Conservation (phyloP, 2,113 vertebrate species). For the Gymnobelideus leadbeateri region DNA sequence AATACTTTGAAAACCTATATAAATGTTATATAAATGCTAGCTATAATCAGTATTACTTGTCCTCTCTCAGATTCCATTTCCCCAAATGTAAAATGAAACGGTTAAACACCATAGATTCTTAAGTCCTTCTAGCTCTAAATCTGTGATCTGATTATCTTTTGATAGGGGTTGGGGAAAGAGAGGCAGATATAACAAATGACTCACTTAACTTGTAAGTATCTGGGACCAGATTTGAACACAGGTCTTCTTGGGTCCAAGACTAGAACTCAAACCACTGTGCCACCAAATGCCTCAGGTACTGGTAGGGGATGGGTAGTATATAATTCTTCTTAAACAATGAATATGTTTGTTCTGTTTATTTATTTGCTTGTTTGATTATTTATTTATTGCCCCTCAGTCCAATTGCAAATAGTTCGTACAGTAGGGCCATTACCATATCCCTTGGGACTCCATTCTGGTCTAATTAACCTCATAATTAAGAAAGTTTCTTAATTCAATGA, state of each 20-base stretch:
- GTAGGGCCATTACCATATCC: not conserved
- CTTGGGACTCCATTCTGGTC: not conserved
- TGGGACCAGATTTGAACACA: too few species aligned
- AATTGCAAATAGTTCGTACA: not conserved
- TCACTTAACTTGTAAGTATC: too few species aligned
- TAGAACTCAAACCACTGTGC: too few species aligned
- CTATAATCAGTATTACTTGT: not conserved
- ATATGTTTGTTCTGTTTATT: not conserved
- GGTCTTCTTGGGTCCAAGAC: too few species aligned
- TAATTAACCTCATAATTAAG: slow-evolving; percentile 19
- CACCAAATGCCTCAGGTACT: too few species aligned
- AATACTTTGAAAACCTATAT: not conserved
- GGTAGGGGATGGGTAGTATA: too few species aligned
- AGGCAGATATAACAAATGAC: too few species aligned
- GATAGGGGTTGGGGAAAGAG: too few species aligned
- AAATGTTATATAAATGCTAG: not conserved
- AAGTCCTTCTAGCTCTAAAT: not conserved
- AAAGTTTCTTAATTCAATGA: slow-evolving; percentile 24
- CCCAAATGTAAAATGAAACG: not conserved
- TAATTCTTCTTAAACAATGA: not conserved
- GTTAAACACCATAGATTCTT: not conserved
- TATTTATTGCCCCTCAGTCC: not conserved
- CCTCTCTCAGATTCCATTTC: not conserved
- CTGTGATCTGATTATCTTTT: not conserved
- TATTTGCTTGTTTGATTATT: not conserved